A percentile compares a stretch with the other conserved stretches of the same genome.
phyloP scores from a whole-genome alignment of 2,888 invertebrate genomes.

The Cataglyphis livida region DNA sequence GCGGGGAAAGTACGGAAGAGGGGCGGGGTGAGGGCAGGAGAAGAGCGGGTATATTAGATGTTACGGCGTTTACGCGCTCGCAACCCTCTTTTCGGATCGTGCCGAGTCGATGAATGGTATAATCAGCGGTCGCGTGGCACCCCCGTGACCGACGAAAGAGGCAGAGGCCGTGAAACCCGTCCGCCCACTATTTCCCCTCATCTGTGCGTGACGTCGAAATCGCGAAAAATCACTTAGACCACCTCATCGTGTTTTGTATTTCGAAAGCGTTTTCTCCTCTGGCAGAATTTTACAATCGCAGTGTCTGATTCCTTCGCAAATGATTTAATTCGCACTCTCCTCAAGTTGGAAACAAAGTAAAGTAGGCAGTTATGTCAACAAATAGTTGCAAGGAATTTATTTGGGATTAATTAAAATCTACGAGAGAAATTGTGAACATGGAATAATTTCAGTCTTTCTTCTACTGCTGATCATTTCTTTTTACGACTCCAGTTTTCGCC shows the following conservation, averaged over 20 bases:
- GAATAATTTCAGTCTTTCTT: background rate
- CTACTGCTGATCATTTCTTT: no score
- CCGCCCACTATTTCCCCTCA: conserved; percentile 76
- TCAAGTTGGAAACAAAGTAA: background rate
- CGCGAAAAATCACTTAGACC: conserved; percentile 75
- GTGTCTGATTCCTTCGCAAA: background rate
- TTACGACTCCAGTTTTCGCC: background rate
- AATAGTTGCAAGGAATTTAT: no score
- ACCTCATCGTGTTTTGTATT: background rate
- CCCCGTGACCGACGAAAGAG: conserved; percentile 71
- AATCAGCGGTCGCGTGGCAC: conserved; percentile 85
- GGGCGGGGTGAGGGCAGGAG: background rate
- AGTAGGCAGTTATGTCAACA: background rate
- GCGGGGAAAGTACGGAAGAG: conserved; percentile 54
- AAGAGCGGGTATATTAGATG: conserved; percentile 61
- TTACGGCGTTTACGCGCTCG: conserved; percentile 83
- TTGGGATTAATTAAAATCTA: background rate
- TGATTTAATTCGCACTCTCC: background rate
- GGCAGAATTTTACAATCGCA: background rate
- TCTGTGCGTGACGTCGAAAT: conserved; percentile 70
- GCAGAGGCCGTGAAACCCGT: conserved; percentile 54
- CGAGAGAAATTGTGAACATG: background rate
- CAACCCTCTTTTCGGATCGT: conserved; percentile 81
- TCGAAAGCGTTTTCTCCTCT: conserved; percentile 13
- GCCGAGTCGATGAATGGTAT: conserved; percentile 84